phyloP scores from a whole-genome alignment of 2,797 vertebrate species.

The Coreius guichenoti region DNA sequence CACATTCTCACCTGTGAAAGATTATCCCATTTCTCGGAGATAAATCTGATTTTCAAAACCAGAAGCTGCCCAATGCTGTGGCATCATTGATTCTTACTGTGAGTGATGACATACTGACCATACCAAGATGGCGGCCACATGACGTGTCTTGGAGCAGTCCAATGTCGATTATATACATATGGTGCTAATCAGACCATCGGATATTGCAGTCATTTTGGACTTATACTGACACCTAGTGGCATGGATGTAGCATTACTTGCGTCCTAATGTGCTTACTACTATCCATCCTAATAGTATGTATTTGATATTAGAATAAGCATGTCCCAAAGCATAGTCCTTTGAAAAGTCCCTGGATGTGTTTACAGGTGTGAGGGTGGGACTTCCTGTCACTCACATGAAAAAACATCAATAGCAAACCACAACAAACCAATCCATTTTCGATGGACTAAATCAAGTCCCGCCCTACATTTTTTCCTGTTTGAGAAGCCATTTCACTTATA shows the following conservation, averaged over 20 bases:
- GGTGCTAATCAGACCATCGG: not conserved
- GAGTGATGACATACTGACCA: not conserved
- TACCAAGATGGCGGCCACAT: not conserved
- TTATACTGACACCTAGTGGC: not conserved
- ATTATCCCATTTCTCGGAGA: not conserved
- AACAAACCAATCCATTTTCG: no score
- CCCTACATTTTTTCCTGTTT: not conserved
- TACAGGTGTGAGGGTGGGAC: no score
- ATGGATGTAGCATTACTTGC: not conserved
- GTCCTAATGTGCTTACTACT: no score
- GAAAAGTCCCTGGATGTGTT: no score
- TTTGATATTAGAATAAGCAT: not conserved
- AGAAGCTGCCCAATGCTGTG: not conserved
- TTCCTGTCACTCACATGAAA: no score
- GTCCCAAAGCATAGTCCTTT: not conserved
- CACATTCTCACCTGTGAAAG: not conserved
- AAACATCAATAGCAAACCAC: no score
- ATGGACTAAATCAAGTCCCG: not conserved
- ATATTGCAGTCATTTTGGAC: not conserved
- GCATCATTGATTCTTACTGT: not conserved
- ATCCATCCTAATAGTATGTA: not conserved
- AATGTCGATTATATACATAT: not conserved
- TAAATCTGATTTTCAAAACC: no score
- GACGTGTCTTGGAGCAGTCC: not conserved
- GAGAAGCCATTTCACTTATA: not conserved